Evolutionary conservation across 1,140 invertebrate species (phyloP).

Genomic region (Ceratina australensis): DNA sequence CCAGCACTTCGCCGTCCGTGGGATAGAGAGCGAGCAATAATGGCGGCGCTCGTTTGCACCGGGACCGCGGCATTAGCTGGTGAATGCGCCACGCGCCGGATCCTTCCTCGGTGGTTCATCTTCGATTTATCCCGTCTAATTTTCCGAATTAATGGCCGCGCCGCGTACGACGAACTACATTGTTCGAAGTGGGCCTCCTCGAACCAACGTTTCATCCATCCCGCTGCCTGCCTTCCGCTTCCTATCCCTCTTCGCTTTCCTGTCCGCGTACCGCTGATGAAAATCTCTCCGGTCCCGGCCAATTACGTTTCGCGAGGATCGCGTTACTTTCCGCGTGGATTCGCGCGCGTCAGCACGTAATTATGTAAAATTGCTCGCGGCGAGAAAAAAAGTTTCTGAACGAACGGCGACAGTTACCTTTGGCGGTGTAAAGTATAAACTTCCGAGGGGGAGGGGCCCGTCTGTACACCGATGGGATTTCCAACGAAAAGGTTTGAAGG

Average conservation of each 20-base stretch:
- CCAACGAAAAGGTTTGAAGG: neutral
- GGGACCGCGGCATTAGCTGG: constrained; percentile 34
- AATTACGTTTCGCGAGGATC: constrained; percentile 29
- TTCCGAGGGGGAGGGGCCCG: neutral
- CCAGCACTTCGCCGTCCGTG: constrained; percentile 37
- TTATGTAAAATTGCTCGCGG: constrained; percentile 11
- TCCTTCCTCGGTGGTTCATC: constrained; percentile 16
- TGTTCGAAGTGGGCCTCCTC: constrained; percentile 47
- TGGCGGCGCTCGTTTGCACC: constrained; percentile 22
- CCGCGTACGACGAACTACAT: constrained; percentile 49
- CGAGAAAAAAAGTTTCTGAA: neutral
- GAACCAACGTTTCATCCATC: constrained; percentile 13
- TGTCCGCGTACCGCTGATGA: neutral
- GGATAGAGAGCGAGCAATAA: constrained; percentile 44
- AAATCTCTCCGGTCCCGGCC: constrained; percentile 14
- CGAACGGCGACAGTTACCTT: neutral
- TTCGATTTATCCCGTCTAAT: constrained; percentile 63
- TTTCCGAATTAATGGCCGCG: constrained; percentile 60
- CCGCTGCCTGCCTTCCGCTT: neutral
- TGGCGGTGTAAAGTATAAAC: neutral
- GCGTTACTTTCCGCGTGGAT: constrained; percentile 21
- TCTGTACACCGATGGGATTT: neutral
- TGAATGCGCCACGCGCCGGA: constrained; percentile 11
- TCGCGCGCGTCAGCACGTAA: constrained; percentile 17
- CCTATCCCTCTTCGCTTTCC: neutral